Base-by-base conservation (phyloP, 37 sponge, comb jelly and placozoan genomes). In the Petrosia ficiformis region DNA sequence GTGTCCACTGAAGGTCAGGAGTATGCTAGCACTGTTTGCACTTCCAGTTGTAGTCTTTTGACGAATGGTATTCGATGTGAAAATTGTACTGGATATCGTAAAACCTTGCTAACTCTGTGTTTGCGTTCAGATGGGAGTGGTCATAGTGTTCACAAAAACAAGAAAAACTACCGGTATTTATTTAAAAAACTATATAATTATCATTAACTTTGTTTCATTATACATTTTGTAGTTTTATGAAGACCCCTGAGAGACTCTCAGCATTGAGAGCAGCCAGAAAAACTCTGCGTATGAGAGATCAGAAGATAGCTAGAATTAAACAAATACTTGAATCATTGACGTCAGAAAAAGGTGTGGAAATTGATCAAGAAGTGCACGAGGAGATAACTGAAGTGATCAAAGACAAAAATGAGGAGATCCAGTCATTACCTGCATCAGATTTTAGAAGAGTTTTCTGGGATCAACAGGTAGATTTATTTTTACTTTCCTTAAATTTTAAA, bases 401-500 rank as follows among this genome's bases (percentile, higher is more conserved):
- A 26, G 28, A 61, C 5, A 11, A 61, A 26, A 26, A 11, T n/a
- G 11, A 24, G 6, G 4, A 70, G 3, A 70, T 70, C 2, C 1
- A 34, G 6, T 3, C 42, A 2, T 22, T 70, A 2, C 44, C 71
- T 39, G 43, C 3, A 25, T 3, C 42, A 3, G 31, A 37, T 6
- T 70, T 70, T 41, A 3, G 34, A 37, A 70, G 71, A 6, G 2
- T 70, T 14, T 70, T 70, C 29, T 70, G 71, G 71, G 71, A 70
- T 3, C 71, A 70, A 42, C 71, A 70, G 43, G 44, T 70, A 39
- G 5, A n/a, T n/a, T n/a, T 61, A 48, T 48, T 19, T 14, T 19
- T 48, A 8, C 14, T 8, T 48, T 48, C 54, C 14, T 19, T 19
- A 48, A 19, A 48, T 8, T 48, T 48, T 14, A 19, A 19, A 8